These are phyloP conservation scores for Tromatobia lineatoria DNA, from an alignment of 2,888 invertebrate genomes.

Conservation along the genomic window DNA sequence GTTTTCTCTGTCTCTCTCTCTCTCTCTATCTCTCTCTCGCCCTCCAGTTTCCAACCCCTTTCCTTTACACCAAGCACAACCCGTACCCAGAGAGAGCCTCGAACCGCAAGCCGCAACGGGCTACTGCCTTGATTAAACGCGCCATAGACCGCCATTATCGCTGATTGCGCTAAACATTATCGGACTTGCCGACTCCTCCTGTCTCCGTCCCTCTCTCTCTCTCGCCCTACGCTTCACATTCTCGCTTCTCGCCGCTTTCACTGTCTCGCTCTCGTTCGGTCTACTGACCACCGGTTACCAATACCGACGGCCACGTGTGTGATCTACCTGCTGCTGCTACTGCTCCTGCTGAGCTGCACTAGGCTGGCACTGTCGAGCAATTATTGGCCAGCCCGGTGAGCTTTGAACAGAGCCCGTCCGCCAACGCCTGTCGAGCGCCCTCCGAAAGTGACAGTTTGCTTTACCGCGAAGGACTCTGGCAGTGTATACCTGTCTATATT, in stretches of 20 bases:
- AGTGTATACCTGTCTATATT: slow-evolving; percentile 17
- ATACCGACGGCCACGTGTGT: slow-evolving; percentile 64
- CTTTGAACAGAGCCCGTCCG: slow-evolving; percentile 64
- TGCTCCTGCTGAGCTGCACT: slow-evolving; percentile 8
- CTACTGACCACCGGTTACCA: slow-evolving; percentile 60
- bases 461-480: slow-evolving; percentile 60
- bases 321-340: slow-evolving; percentile 63
- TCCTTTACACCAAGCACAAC: slow-evolving; percentile 77
- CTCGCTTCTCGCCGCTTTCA: slow-evolving; percentile 52
- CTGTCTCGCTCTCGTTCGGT: slow-evolving; percentile 34
- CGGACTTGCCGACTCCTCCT: slow-evolving; percentile 78
- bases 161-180: slow-evolving; percentile 86
- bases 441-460: slow-evolving; percentile 68
- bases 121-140: slow-evolving; percentile 86
- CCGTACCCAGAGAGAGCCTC: slow-evolving; percentile 74
- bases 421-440: slow-evolving; percentile 70
- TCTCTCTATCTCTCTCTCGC: slow-evolving; percentile 58
- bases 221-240: slow-evolving; percentile 51
- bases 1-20: slow-evolving; percentile 60
- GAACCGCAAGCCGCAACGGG: slow-evolving; percentile 85
- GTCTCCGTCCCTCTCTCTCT: slow-evolving; percentile 61
- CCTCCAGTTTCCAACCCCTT: slow-evolving; percentile 73
- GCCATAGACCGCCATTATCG: slow-evolving; percentile 86
- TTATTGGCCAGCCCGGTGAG: slow-evolving; percentile 67
- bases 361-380: slow-evolving; percentile 63